A percentile compares a stretch with the other conserved stretches of the same genome.
phyloP scores from a whole-genome alignment of 2,888 invertebrate species.

The Frankliniella fusca region DNA sequence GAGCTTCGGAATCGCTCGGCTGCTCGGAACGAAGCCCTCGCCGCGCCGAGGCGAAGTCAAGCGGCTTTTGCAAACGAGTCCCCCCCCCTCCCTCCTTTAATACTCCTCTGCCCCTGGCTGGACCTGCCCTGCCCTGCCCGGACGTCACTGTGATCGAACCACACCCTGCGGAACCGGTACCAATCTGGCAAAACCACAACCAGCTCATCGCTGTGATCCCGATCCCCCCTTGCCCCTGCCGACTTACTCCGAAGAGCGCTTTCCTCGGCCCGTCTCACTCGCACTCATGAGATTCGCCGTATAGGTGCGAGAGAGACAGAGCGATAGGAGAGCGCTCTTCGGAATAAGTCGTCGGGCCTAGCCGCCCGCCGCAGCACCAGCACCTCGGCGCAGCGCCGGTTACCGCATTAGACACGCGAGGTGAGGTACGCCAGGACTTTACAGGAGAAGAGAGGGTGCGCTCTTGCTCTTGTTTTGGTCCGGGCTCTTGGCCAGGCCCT shows the following conservation, averaged over 20 bases:
- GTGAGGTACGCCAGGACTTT: background rate
- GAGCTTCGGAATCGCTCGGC: no score
- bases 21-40: no score
- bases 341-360: no score
- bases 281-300: no score
- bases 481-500: background rate
- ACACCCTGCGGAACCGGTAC: slow-evolving; percentile 4
- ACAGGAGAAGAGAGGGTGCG: background rate
- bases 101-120: background rate
- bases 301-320: no score
- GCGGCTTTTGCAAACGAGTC: background rate
- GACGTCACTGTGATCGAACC: background rate
- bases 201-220: slow-evolving; percentile 9
- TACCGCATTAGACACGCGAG: background rate
- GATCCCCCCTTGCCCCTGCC: background rate
- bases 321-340: no score
- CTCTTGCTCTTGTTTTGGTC: background rate
- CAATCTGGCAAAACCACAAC: background rate
- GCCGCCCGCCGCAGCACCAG: background rate
- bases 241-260: no score
- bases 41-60: no score
- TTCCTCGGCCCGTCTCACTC: no score
- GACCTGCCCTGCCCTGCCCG: background rate
- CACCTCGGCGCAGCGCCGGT: background rate
- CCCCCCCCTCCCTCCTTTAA: background rate